These are phyloP conservation scores for Rhabdomys dilectus DNA, from an alignment of 2,113 vertebrate species.

Conservation along the genomic window DNA sequence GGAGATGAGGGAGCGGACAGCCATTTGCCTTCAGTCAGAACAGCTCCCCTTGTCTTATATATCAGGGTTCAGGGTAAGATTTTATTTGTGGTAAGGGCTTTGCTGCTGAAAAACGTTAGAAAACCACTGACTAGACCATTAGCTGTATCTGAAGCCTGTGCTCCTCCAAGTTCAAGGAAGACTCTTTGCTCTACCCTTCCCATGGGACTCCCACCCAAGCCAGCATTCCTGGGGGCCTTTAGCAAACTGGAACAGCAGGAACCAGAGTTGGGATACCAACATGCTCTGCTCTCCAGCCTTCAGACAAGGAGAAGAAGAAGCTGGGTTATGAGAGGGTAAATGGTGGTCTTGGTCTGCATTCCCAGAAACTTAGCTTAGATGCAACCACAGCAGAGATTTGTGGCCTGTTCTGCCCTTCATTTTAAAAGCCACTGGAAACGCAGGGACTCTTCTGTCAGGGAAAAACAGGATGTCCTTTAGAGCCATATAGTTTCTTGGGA, in stretches of 20 bases:
- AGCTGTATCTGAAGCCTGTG: slow-evolving; percentile 63
- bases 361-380: slow-evolving; percentile 61
- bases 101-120: slow-evolving; percentile 76
- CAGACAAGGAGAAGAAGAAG: slow-evolving; percentile 23
- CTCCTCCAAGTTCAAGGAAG: slow-evolving; percentile 57
- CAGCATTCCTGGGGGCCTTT: slow-evolving; percentile 53
- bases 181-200: slow-evolving; percentile 30
- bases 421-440: slow-evolving; percentile 65
- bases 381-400: slow-evolving; percentile 65
- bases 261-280: slow-evolving; percentile 6
- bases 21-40: slow-evolving; percentile 66
- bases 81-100: slow-evolving; percentile 79
- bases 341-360: slow-evolving; percentile 51
- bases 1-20: background rate
- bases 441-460: slow-evolving; percentile 79
- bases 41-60: slow-evolving; percentile 66
- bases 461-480: slow-evolving; percentile 80
- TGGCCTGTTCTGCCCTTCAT: slow-evolving; percentile 51
- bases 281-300: slow-evolving; percentile 60
- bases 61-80: slow-evolving; percentile 82
- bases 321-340: slow-evolving; percentile 65
- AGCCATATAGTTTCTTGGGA: slow-evolving; percentile 81
- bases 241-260: slow-evolving; percentile 26
- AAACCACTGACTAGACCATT: slow-evolving; percentile 76
- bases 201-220: background rate